Percentiles rank a stretch among this genome's conserved stretches.
These are phyloP conservation scores for Sesamia inferens DNA, from an alignment of 2,888 invertebrate genomes.

Conservation along the genomic window DNA sequence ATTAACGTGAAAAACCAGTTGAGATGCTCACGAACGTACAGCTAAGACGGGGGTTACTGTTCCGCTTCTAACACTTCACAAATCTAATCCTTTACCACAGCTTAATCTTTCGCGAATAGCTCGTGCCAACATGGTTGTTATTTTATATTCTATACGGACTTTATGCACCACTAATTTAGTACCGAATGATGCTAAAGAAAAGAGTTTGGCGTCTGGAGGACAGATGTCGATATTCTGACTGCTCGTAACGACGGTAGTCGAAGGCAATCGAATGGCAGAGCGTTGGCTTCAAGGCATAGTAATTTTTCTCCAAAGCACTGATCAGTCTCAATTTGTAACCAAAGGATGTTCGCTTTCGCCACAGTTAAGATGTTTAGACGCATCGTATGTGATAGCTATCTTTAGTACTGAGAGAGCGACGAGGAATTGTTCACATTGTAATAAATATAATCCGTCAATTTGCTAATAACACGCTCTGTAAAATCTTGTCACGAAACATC, in stretches of 20 bases:
- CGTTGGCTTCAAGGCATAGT: background rate
- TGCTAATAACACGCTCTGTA: background rate
- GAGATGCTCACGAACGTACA: background rate
- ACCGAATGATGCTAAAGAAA: background rate
- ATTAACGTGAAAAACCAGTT: background rate
- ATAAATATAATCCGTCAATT: background rate
- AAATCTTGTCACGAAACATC: background rate
- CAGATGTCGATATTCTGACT: background rate
- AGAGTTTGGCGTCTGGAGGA: background rate
- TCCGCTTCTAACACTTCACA: background rate
- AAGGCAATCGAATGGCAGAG: background rate
- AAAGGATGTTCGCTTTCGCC: background rate
- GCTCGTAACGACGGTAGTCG: background rate
- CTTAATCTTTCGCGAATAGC: background rate
- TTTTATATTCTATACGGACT: background rate
- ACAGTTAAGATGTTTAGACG: background rate
- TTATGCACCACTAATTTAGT: background rate
- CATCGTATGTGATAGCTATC: background rate
- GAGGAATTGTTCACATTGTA: background rate
- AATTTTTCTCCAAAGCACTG: background rate
- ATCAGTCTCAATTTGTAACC: background rate
- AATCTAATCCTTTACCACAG: constrained; percentile 1
- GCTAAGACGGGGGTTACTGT: background rate
- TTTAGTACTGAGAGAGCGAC: background rate
- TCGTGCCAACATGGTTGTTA: background rate